Conservation (phyloP, 2,113 vertebrate genomes). For the Aviceda subcristata region DNA sequence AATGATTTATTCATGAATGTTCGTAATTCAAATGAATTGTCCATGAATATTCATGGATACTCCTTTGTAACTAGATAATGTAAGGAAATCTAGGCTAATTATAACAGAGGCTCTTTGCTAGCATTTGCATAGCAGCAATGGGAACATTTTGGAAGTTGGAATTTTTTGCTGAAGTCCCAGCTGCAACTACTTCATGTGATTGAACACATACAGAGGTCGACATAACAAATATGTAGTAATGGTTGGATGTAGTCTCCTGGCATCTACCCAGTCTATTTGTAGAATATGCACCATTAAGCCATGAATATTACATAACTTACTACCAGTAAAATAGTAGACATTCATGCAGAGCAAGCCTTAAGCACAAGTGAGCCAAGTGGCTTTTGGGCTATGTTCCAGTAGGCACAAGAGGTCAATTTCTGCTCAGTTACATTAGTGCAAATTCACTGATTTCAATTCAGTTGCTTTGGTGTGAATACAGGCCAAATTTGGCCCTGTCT, state of each 20-base stretch:
- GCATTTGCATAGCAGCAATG: conserved; percentile 34
- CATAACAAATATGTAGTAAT: conserved; percentile 28
- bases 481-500: not conserved
- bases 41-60: conserved; percentile 67
- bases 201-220: conserved; percentile 36
- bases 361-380: conserved; percentile 40
- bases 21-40: conserved; percentile 57
- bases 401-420: conserved; percentile 38
- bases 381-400: conserved; percentile 34
- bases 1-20: conserved; percentile 73
- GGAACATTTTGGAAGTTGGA: conserved; percentile 59
- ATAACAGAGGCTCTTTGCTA: conserved; percentile 30
- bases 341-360: conserved; percentile 15
- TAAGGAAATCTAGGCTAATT: conserved; percentile 68
- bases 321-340: conserved; percentile 5
- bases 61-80: conserved; percentile 65
- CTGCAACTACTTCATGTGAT: conserved; percentile 47
- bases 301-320: conserved; percentile 54
- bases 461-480: conserved; percentile 8
- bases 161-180: conserved; percentile 37
- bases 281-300: conserved; percentile 39
- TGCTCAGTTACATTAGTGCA: conserved; percentile 42
- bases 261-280: conserved; percentile 28
- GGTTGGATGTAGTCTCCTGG: conserved; percentile 37
- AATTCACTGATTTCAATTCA: conserved; percentile 47